Evolutionary conservation across 1,140 invertebrate species (phyloP).

Genomic region (Cyclargus thomasi): DNA sequence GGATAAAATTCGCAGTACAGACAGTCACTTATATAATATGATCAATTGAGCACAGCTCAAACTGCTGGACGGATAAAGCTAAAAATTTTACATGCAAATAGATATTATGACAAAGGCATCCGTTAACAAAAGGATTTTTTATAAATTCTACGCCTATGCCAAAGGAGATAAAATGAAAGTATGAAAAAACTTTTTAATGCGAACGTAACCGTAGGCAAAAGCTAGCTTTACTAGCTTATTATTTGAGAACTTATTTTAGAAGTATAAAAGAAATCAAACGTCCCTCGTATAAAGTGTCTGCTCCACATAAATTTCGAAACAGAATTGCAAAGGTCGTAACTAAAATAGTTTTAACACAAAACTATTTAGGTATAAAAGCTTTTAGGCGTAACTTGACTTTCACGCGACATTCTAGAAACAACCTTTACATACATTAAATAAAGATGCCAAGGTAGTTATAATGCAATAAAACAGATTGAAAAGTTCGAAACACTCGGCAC

Average conservation of each 20-base stretch:
- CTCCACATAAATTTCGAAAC: not conserved
- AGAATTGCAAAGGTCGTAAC: not conserved
- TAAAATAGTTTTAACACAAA: not conserved
- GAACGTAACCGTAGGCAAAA: too few relatives aligned
- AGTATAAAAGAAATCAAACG: not conserved
- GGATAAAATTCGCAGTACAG: too few relatives aligned
- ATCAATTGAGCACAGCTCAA: too few relatives aligned
- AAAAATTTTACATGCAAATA: too few relatives aligned
- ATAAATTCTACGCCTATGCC: too few relatives aligned
- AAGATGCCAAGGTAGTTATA: not conserved
- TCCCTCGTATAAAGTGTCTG: not conserved
- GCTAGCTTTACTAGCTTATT: too few relatives aligned
- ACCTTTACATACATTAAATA: slow-evolving; percentile 1
- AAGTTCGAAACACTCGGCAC: not conserved
- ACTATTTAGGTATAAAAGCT: not conserved
- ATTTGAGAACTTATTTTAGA: not conserved
- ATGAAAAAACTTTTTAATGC: too few relatives aligned
- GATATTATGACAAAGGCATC: too few relatives aligned
- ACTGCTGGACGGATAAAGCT: too few relatives aligned
- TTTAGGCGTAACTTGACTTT: not conserved
- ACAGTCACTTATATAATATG: too few relatives aligned
- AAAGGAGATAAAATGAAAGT: too few relatives aligned
- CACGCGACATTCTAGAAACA: not conserved
- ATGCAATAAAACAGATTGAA: not conserved
- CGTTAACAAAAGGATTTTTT: too few relatives aligned